phyloP scores from a whole-genome alignment of 2,797 vertebrate species.

The Serranus cabrilla region DNA sequence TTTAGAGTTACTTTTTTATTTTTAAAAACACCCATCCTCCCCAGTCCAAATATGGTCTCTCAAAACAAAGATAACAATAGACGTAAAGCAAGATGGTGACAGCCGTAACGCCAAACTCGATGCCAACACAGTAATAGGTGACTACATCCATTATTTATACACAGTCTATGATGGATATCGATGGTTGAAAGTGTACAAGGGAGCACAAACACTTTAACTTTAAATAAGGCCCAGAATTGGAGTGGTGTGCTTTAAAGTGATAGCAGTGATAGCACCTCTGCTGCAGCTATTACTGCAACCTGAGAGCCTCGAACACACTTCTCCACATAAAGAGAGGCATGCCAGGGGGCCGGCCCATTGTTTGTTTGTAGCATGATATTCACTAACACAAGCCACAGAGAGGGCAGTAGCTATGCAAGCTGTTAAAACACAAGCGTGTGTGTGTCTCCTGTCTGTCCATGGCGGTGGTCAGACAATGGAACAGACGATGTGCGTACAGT shows the following conservation, averaged over 20 bases:
- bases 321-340: slow-evolving; percentile 29
- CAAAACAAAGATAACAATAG: too few species aligned
- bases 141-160: too few species aligned
- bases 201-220: background rate
- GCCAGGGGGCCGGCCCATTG: slow-evolving; percentile 31
- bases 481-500: background rate
- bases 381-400: slow-evolving; percentile 36
- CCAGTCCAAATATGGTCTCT: too few species aligned
- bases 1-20: too few species aligned
- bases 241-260: background rate
- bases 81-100: too few species aligned
- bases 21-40: too few species aligned
- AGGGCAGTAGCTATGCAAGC: slow-evolving; percentile 32
- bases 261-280: background rate
- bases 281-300: slow-evolving; percentile 25
- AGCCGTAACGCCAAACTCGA: too few species aligned
- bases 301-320: slow-evolving; percentile 37
- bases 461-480: slow-evolving; percentile 18
- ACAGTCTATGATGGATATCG: background rate
- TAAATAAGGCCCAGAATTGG: background rate
- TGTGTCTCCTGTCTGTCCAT: background rate
- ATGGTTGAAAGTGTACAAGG: background rate
- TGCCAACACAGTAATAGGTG: too few species aligned
- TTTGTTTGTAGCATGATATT: slow-evolving; percentile 46
- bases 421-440: slow-evolving; percentile 49